Percentiles rank a stretch among this genome's conserved stretches.
Evolutionary conservation across 2,888 invertebrate species (phyloP).

Genomic region (Automeris io): DNA sequence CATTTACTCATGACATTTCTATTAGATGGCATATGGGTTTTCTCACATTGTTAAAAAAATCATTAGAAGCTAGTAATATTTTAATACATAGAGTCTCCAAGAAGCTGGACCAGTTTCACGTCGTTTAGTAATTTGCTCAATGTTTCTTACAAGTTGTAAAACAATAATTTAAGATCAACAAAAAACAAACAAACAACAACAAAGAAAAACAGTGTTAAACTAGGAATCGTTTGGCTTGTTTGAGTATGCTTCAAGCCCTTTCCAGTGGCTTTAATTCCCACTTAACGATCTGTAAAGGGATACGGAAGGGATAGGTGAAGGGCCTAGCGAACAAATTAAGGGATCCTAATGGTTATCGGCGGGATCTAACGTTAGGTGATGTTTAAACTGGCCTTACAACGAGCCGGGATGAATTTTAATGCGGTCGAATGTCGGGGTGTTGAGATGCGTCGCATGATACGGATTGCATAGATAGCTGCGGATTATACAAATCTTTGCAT

Average conservation of each 20-base stretch:
- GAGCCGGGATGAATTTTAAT: slow-evolving; percentile 70
- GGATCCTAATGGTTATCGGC: slow-evolving; percentile 73
- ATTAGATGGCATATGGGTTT: too few relatives aligned
- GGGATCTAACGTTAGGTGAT: slow-evolving; percentile 51
- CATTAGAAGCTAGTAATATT: too few relatives aligned
- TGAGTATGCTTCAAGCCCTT: slow-evolving; percentile 19
- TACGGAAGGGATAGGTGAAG: slow-evolving; percentile 73
- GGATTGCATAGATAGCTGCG: slow-evolving; percentile 5
- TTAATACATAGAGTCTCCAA: too few relatives aligned
- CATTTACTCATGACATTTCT: too few relatives aligned
- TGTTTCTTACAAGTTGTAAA: too few relatives aligned
- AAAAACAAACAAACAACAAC: too few relatives aligned
- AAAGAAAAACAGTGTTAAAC: too few relatives aligned
- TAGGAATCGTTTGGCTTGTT: too few relatives aligned
- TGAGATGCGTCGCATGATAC: slow-evolving; percentile 4
- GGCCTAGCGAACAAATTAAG: slow-evolving; percentile 70
- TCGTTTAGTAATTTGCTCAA: too few relatives aligned
- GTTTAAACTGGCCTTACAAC: slow-evolving; percentile 53
- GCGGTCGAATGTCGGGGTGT: slow-evolving; percentile 14
- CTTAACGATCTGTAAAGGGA: slow-evolving; percentile 69
- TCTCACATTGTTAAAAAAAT: too few relatives aligned
- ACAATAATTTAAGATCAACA: too few relatives aligned
- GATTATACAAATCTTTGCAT: neutral
- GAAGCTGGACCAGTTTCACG: too few relatives aligned
- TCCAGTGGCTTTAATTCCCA: slow-evolving; percentile 38